These are phyloP conservation scores for Drosophila yooni DNA, from an alignment of 2,888 invertebrate species.

Conservation along the genomic window DNA sequence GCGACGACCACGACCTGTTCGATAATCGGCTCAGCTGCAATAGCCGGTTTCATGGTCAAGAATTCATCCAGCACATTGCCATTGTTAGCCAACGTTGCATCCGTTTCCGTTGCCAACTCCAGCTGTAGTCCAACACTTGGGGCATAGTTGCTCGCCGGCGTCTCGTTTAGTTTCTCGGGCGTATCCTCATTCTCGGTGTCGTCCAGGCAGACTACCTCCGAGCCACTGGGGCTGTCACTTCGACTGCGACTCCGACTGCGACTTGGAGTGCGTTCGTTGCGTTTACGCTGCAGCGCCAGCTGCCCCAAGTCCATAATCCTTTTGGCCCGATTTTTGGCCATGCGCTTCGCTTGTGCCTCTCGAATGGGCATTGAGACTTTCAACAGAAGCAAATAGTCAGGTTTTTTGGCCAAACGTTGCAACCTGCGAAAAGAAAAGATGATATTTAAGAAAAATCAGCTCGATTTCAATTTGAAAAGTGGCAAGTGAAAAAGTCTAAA, in stretches of 20 bases:
- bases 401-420: constrained; percentile 6
- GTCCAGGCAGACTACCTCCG: constrained; percentile 67
- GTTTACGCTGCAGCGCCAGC: not conserved
- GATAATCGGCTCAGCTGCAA: constrained; percentile 18
- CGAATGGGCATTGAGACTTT: constrained; percentile 11
- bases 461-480: not conserved
- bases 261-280: constrained; percentile 27
- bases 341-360: not conserved
- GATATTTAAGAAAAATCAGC: not conserved
- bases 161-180: constrained; percentile 50
- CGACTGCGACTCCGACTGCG: constrained; percentile 25
- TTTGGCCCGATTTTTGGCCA: constrained; percentile 1
- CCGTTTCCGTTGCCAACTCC: constrained; percentile 20
- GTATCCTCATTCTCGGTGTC: constrained; percentile 73
- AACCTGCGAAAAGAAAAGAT: constrained; percentile 21
- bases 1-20: constrained; percentile 8
- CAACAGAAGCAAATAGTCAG: constrained; percentile 31
- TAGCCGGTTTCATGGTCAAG: constrained; percentile 43
- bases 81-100: constrained; percentile 37
- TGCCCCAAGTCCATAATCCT: not conserved
- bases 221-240: constrained; percentile 32
- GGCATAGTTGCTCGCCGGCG: not conserved
- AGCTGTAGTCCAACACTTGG: constrained; percentile 7
- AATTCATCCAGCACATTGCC: constrained; percentile 60
- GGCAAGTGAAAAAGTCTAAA: not conserved